Evolutionary conservation across 2,113 vertebrate genomes (phyloP).

Genomic region (Symphodus melops): DNA sequence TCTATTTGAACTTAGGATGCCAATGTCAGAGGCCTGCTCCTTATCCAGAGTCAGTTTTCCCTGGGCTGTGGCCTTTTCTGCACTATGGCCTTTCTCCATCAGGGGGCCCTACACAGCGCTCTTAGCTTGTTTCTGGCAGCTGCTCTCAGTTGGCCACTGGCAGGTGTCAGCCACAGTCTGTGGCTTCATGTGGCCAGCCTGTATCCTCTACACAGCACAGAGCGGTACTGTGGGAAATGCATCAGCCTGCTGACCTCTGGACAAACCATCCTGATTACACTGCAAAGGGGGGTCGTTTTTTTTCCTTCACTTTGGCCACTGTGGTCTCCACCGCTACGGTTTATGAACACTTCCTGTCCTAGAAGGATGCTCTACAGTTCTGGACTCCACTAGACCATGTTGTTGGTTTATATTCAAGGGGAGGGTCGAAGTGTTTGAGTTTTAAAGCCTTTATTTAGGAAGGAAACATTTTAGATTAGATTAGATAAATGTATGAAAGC

Average conservation of each 20-base stretch:
- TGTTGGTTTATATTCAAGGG: slow-evolving; percentile 91
- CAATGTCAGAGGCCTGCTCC: slow-evolving; percentile 62
- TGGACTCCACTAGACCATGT: slow-evolving; percentile 89
- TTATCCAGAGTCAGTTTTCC: slow-evolving; percentile 88
- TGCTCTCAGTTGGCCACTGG: slow-evolving; percentile 82
- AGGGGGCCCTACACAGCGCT: slow-evolving; percentile 84
- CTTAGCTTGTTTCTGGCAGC: slow-evolving; percentile 85
- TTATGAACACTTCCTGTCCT: slow-evolving; percentile 87
- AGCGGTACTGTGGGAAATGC: slow-evolving; percentile 87
- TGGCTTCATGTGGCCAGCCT: slow-evolving; percentile 79
- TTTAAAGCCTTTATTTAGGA: not conserved
- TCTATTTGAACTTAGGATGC: slow-evolving; percentile 50
- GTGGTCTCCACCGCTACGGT: slow-evolving; percentile 83
- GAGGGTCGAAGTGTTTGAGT: not conserved
- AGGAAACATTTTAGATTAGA: not conserved
- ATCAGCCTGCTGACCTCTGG: slow-evolving; percentile 83
- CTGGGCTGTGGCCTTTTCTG: slow-evolving; percentile 89
- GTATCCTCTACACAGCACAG: slow-evolving; percentile 85
- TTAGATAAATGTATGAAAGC: not conserved
- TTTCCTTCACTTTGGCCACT: slow-evolving; percentile 82
- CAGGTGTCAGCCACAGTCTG: slow-evolving; percentile 61
- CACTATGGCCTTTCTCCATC: slow-evolving; percentile 88
- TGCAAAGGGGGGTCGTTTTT: slow-evolving; percentile 78
- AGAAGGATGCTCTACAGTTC: slow-evolving; percentile 87
- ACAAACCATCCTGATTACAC: slow-evolving; percentile 77